These are phyloP conservation scores for Antigone vipio DNA, from an alignment of 2,113 vertebrate species.

Conservation along the genomic window DNA sequence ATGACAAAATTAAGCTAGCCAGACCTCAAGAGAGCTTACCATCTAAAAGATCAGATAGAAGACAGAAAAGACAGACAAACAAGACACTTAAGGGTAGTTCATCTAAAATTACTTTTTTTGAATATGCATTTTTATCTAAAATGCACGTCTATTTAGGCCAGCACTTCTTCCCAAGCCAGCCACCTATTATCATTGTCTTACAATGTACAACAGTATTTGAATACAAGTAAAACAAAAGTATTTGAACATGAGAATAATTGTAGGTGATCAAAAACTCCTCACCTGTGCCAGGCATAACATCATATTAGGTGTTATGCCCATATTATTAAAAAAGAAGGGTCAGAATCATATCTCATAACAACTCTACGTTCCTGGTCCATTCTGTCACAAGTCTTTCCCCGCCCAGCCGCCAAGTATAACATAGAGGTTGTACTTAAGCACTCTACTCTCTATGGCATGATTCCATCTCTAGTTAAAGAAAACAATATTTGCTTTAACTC, in stretches of 20 bases:
- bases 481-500: not conserved
- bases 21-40: not conserved
- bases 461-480: not conserved
- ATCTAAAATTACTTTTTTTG: not conserved
- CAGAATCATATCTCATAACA: not conserved
- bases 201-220: not conserved
- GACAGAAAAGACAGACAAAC: not conserved
- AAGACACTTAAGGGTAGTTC: not conserved
- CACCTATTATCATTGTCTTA: not conserved
- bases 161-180: not conserved
- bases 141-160: not conserved
- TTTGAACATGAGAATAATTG: not conserved
- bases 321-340: not conserved
- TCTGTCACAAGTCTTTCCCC: fast-evolving
- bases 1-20: not conserved
- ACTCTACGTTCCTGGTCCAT: fast-evolving
- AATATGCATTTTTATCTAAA: not conserved
- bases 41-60: not conserved
- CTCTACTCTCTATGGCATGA: too few species aligned
- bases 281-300: not conserved
- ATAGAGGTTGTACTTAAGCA: not conserved
- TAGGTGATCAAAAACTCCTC: not conserved
- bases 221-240: not conserved
- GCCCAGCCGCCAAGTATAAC: not conserved
- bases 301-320: not conserved